Conservation (phyloP, 1,140 invertebrate genomes). For the Parapsyche elsis region DNA sequence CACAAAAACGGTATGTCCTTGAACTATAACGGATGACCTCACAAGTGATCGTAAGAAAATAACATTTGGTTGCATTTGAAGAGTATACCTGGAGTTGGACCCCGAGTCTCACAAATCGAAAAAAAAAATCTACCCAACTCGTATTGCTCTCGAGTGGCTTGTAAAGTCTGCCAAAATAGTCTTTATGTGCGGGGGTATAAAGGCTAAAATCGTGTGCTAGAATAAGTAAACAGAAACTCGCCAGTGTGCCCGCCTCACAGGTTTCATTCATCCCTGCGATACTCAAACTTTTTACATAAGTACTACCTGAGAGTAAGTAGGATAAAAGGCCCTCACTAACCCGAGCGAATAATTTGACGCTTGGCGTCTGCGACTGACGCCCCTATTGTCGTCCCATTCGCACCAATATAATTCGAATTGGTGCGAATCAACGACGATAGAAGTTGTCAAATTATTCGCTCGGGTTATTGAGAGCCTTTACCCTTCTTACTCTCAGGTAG, state of each 20-base stretch:
- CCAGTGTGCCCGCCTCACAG: neutral
- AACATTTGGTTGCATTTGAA: conserved; percentile 24
- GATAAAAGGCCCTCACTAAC: no score
- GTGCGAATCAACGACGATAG: no score
- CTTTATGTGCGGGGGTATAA: neutral
- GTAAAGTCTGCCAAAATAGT: neutral
- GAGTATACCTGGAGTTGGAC: conserved; percentile 7
- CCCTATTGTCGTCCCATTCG: no score
- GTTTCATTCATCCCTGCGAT: conserved; percentile 15
- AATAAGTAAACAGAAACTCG: neutral
- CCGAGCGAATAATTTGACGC: no score
- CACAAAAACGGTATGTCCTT: conserved; percentile 16
- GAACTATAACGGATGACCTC: conserved; percentile 41
- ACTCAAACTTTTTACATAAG: neutral
- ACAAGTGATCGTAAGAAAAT: conserved; percentile 24
- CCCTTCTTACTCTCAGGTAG: no score
- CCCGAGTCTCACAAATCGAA: neutral
- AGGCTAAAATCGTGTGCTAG: neutral
- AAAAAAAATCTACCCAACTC: neutral
- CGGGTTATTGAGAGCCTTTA: no score
- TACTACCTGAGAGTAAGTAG: no score
- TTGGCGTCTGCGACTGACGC: no score
- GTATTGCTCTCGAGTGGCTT: neutral
- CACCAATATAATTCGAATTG: no score
- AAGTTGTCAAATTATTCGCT: no score